phyloP scores from a whole-genome alignment of 2,797 vertebrate genomes.

The Neomorphus geoffroyi region DNA sequence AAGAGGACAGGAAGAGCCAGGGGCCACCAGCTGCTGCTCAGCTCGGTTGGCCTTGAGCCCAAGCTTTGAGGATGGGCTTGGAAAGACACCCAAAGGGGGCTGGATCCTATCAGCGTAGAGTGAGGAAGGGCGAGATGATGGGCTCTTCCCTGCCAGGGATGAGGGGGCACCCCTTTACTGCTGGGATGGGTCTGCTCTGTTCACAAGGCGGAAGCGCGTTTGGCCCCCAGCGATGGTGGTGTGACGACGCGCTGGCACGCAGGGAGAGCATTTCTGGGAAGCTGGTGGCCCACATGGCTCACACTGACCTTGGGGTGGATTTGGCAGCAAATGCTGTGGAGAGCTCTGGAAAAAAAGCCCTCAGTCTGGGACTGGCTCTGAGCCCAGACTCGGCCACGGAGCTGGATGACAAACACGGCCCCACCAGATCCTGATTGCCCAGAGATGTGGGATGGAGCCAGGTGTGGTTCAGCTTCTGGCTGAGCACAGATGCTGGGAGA shows the following conservation, averaged over 20 bases:
- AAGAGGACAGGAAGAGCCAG: neutral
- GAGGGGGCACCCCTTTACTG: neutral
- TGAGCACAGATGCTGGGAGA: neutral
- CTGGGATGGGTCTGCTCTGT: rapidly evolving
- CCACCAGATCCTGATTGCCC: rapidly evolving
- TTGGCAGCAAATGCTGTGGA: slow-evolving; percentile 14
- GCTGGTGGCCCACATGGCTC: neutral
- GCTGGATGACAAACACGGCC: neutral
- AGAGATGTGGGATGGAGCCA: neutral
- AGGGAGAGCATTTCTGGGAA: slow-evolving; percentile 48
- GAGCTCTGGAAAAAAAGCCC: neutral
- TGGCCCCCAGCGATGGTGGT: rapidly evolving
- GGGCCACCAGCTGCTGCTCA: neutral
- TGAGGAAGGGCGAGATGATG: neutral
- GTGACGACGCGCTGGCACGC: neutral
- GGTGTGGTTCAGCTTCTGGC: neutral
- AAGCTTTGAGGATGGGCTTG: neutral
- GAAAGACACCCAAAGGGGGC: neutral
- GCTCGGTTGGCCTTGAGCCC: neutral
- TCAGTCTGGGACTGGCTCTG: neutral
- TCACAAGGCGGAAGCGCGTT: neutral
- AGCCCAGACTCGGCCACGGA: neutral
- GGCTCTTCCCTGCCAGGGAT: neutral
- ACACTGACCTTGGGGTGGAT: slow-evolving; percentile 11
- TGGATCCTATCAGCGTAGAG: neutral